Evolutionary conservation across 2,113 vertebrate genomes (phyloP), one percentile per base, ranked within the genome.

Genomic region (Brienomyrus brachyistius): DNA sequence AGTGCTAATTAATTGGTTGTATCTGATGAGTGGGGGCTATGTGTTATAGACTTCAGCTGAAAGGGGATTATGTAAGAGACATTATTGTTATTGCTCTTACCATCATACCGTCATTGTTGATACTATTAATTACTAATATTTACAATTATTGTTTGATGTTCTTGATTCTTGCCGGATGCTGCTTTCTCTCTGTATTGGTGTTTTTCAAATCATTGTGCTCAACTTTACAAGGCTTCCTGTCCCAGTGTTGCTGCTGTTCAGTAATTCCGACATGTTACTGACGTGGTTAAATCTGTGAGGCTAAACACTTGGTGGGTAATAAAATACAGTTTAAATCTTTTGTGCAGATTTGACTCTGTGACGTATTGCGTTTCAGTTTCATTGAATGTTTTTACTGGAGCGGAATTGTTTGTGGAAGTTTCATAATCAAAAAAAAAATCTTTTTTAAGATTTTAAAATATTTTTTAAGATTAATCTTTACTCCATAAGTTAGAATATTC

Each of bases 231-330:
- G 13, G 54, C 80, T 27, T 86, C 90, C 84, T 35, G 52, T 89
- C 91, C 31, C 93, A 93, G 91, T 90, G 91, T 94, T 93, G 92
- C 92, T 91, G 93, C 91, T 93, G 89, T 87, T 86, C 89, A 91
- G 91, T 93, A 91, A 94, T 94, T 92, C 94, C 92, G 92, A 95
- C 92, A 94, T 93, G 92, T 94, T 94, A 93, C 91, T 93, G 93
- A 96, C 92, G 91, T 94, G 94, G 94, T 95, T 96, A 94, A 90
- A 93, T 91, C 92, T 94, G 94, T 96, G 93, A 93, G 93, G 92
- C 92, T 94, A 2, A 93, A 95, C 94, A 95, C 94, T 92, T 91
- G 94, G 94, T 96, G 96, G 93, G 94, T 95, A 96, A 96, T 96
- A 96, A 96, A 96, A 95, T 93, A 89, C 90, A 92, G 91, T 94